These are phyloP conservation scores for Sebastes steindachneri DNA, from an alignment of 2,797 vertebrate species.

Conservation along the genomic window DNA sequence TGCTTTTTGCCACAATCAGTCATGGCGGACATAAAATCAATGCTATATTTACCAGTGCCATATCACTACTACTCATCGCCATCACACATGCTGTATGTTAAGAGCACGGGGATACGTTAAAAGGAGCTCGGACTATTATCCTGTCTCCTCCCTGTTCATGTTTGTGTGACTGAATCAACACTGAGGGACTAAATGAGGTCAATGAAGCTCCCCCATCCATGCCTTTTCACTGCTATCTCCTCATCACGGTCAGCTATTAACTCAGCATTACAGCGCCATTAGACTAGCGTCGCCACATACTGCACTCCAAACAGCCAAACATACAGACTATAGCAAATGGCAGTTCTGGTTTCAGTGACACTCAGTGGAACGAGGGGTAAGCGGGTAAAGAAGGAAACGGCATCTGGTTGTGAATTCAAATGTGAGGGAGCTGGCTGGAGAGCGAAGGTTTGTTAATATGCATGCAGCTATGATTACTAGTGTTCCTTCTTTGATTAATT, in stretches of 20 bases:
- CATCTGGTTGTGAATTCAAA: constrained; percentile 49
- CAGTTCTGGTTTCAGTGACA: constrained; percentile 43
- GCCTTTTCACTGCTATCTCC: constrained; percentile 44
- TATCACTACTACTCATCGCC: constrained; percentile 39
- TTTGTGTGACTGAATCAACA: constrained; percentile 49
- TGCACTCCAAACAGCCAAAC: constrained; percentile 30
- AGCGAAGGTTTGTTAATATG: constrained; percentile 11
- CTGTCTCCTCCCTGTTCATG: constrained; percentile 4
- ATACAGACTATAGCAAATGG: constrained; percentile 38
- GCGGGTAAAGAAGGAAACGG: neutral
- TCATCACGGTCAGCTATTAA: constrained; percentile 58
- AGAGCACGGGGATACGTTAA: neutral
- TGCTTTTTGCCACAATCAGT: constrained; percentile 51
- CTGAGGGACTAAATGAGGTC: constrained; percentile 62
- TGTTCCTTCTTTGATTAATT: constrained; percentile 10
- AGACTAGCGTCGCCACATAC: constrained; percentile 48
- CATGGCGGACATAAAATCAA: constrained; percentile 66
- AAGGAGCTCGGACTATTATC: neutral
- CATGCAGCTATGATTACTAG: constrained; percentile 3
- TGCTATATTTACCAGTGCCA: constrained; percentile 53
- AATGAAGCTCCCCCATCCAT: constrained; percentile 45
- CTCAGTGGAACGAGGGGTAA: constrained; percentile 21
- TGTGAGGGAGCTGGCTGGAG: neutral
- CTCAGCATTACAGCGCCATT: constrained; percentile 62
- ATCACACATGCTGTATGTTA: constrained; percentile 9